These are phyloP conservation scores for Trichosurus vulpecula DNA, from an alignment of 2,797 vertebrate genomes.

Conservation along the genomic window DNA sequence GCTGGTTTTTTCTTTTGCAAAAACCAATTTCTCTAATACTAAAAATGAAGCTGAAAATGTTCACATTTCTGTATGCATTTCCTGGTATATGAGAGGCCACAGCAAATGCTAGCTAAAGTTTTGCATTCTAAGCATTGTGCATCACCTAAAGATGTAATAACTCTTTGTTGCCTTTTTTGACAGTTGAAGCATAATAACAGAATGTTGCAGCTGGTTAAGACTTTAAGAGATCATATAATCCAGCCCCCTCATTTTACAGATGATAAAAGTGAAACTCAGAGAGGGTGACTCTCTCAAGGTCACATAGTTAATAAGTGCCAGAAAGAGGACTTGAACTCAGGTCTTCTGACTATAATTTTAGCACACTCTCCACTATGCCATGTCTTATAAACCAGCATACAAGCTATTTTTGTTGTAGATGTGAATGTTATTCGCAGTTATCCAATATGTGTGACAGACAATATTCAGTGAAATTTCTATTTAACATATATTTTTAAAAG, in stretches of 20 bases:
- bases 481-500: conserved; percentile 29
- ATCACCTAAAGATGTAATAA: background rate
- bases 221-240: background rate
- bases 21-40: background rate
- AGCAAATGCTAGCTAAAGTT: background rate
- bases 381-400: background rate
- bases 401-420: background rate
- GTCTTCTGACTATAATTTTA: background rate
- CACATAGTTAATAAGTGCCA: background rate
- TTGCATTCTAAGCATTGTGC: background rate
- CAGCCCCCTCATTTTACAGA: background rate
- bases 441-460: background rate
- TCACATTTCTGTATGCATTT: background rate
- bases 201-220: background rate
- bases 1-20: background rate
- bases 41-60: background rate
- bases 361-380: background rate
- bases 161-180: too few species aligned
- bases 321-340: background rate
- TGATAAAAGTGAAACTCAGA: background rate
- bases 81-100: background rate
- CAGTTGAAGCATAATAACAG: too few species aligned
- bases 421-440: conserved; percentile 9
- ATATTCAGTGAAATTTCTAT: background rate
- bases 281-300: background rate